Base-by-base conservation (phyloP, 2,797 vertebrate species). In the Hyperoplus lanceolatus region DNA sequence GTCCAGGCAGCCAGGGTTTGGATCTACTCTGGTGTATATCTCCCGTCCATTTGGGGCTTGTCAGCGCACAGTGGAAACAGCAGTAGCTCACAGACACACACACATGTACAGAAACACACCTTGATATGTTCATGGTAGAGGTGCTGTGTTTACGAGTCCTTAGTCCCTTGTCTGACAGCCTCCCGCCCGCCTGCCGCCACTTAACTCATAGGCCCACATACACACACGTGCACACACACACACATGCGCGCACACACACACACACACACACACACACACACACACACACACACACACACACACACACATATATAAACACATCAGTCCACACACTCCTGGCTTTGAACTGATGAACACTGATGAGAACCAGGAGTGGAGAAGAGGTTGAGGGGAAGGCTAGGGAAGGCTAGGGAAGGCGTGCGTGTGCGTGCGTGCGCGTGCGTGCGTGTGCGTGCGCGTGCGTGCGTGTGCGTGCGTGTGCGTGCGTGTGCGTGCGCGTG, bases 331-430 rank as follows among this genome's bases (percentile, higher is more conserved):
- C 87, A 84, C 68, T 83, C 56, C 21, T 70, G 69, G 85, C 92
- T 94, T 94, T 94, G 93, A 94, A 94, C 93, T 93, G 89, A 91
- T 90, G 88, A 90, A 89, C 88, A 75, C 89, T 93, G 92, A 94
- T 93, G 92, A 93, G 89, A 94, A 94, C 80, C 94, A 94, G 94
- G 85, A 93, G 90, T 80, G 54, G 84, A 13, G 80, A 80, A 76
- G 89, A 83, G 82, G 88, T 86, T 63, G 77, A 77, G 63, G 53
- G 79, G 85, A 88, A 91, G 84, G 74, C 63, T 41, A 36, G 70
- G 54, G 55, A 42, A 75, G 66, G 67, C 65, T n/a, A n/a, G n/a
- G n/a, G n/a, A n/a, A n/a, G n/a, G n/a, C n/a, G 63, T 64, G 67
- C 63, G 62, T 45, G 60, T 46, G 57, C 70, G 73, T 59, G 60